These are phyloP conservation scores for Aspidoscelis tigris DNA, from an alignment of 2,113 vertebrate genomes.

Conservation along the genomic window DNA sequence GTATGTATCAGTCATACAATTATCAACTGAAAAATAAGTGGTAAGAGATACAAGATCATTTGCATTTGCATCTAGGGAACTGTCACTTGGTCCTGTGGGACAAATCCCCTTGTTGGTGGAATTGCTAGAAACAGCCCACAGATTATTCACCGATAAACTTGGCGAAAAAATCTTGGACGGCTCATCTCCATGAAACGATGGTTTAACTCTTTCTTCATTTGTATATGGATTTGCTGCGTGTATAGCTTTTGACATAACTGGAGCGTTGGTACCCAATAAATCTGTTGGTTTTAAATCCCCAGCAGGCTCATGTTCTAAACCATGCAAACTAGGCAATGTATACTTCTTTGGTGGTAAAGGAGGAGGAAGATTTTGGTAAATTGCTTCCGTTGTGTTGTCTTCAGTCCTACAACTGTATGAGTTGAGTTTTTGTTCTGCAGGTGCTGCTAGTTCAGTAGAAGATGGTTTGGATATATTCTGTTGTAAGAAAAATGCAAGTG, in stretches of 20 bases:
- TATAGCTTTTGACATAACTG: conserved; percentile 42
- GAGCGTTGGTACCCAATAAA: neutral
- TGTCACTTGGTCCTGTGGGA: conserved; percentile 41
- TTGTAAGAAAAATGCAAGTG: conserved; percentile 14
- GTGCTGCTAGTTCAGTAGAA: neutral
- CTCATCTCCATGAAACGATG: conserved; percentile 59
- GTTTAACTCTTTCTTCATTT: conserved; percentile 53
- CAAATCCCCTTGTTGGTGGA: conserved; percentile 41
- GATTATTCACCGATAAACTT: conserved; percentile 48
- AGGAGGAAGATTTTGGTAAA: conserved; percentile 74
- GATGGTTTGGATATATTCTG: conserved; percentile 40
- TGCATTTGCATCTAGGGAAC: conserved; percentile 39
- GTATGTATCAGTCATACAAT: conserved; percentile 97
- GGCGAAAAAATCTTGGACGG: conserved; percentile 38
- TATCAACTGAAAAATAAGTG: conserved; percentile 95
- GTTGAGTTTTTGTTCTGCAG: neutral
- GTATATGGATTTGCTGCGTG: conserved; percentile 30
- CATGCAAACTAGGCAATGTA: conserved; percentile 42
- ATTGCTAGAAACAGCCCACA: conserved; percentile 55
- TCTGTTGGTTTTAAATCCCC: conserved; percentile 44
- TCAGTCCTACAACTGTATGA: conserved; percentile 43
- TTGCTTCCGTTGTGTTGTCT: conserved; percentile 48
- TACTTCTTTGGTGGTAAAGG: conserved; percentile 87
- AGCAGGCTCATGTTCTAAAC: conserved; percentile 41
- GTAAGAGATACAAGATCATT: conserved; percentile 80